These are phyloP conservation scores for Leptinotarsa lineolata DNA, from an alignment of 1,140 invertebrate genomes.

Conservation along the genomic window DNA sequence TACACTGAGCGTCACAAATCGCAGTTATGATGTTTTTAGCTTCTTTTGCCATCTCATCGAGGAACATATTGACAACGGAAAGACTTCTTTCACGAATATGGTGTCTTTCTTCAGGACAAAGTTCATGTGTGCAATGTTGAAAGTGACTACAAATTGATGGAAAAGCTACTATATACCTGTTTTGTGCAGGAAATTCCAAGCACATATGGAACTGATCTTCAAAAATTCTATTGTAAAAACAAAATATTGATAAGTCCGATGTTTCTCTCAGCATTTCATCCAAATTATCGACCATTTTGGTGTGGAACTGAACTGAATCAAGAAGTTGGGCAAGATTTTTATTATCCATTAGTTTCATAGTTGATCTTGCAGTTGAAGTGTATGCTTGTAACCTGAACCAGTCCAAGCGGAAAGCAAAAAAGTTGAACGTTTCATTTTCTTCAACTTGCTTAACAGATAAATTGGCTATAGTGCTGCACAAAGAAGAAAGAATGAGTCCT, in stretches of 20 bases:
- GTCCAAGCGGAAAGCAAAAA: constrained; percentile 87
- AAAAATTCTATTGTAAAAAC: constrained; percentile 96
- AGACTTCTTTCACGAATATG: constrained; percentile 94
- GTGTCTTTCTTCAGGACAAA: constrained; percentile 98
- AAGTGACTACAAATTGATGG: constrained; percentile 98
- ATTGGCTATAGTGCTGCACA: constrained; percentile 87
- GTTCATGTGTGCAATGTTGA: constrained; percentile 95
- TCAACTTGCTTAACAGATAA: constrained; percentile 95
- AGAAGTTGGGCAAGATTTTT: constrained; percentile 86
- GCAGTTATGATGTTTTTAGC: constrained; percentile 98
- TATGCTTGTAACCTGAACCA: constrained; percentile 98
- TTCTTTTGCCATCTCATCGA: constrained; percentile 99
- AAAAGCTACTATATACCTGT: constrained; percentile 96
- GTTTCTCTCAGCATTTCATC: constrained; percentile 96
- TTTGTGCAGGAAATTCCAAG: constrained; percentile 96
- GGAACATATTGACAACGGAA: constrained; percentile 95
- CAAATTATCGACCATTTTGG: constrained; percentile 98
- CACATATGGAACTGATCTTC: constrained; percentile 99
- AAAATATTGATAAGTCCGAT: constrained; percentile 96
- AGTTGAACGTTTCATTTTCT: constrained; percentile 95
- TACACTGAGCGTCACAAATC: constrained; percentile 96
- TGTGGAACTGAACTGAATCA: constrained; percentile 96
- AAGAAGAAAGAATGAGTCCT: constrained; percentile 89
- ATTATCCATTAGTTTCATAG: constrained; percentile 83
- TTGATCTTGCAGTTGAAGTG: constrained; percentile 83